These are phyloP conservation scores for Agrotis puta DNA, from an alignment of 2,888 invertebrate species.

Conservation along the genomic window DNA sequence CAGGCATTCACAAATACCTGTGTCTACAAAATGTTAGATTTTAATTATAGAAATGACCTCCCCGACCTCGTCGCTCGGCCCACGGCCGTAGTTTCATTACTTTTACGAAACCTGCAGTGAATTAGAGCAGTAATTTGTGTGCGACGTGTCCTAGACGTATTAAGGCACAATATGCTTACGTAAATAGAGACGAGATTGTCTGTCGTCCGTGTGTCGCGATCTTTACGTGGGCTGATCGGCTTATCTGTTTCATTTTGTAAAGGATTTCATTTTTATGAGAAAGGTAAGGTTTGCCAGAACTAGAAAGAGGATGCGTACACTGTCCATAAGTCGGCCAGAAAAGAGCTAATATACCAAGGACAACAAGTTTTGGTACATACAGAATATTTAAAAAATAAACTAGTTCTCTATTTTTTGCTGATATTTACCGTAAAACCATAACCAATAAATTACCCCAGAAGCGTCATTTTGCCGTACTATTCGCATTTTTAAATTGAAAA, in stretches of 20 bases:
- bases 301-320: too few species aligned
- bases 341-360: too few species aligned
- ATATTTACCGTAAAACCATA: conserved; percentile 10
- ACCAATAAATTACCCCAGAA: neutral
- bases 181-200: conserved; percentile 47
- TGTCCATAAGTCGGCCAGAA: too few species aligned
- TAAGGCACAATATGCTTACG: conserved; percentile 66
- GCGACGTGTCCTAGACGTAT: conserved; percentile 84
- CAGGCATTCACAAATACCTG: conserved; percentile 34
- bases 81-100: conserved; percentile 81
- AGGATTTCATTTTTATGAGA: neutral
- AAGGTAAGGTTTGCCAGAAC: too few species aligned
- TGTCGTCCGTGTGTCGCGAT: conserved; percentile 27
- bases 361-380: too few species aligned
- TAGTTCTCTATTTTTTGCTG: neutral
- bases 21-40: conserved; percentile 63
- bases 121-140: conserved; percentile 89
- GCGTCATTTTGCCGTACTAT: too few species aligned
- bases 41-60: conserved; percentile 76
- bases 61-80: conserved; percentile 69
- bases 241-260: conserved; percentile 10
- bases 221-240: conserved; percentile 19
- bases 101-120: conserved; percentile 86
- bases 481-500: neutral
- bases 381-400: too few species aligned